These are phyloP conservation scores for Coracias cyanogaster DNA, from an alignment of 2,797 vertebrate species.

Conservation along the genomic window DNA sequence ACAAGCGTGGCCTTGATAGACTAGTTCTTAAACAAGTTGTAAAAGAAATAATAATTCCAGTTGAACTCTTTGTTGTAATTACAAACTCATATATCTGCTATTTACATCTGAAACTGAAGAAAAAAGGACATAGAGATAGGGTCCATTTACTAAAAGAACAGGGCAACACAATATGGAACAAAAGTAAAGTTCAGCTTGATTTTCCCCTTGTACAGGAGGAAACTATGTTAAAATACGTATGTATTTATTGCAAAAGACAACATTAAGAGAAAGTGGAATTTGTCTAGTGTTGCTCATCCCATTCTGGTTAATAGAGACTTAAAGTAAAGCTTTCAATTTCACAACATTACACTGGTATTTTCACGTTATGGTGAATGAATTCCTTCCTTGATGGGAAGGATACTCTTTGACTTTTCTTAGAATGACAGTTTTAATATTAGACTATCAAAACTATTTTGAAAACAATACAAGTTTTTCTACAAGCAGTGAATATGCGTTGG, in stretches of 20 bases:
- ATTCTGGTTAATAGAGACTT: background rate
- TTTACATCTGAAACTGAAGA: background rate
- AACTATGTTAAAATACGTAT: background rate
- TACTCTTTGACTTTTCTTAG: background rate
- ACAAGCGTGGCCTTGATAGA: too few relatives aligned
- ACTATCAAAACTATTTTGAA: background rate
- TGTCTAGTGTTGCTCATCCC: background rate
- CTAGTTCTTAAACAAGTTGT: background rate
- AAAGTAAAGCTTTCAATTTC: background rate
- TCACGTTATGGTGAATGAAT: background rate
- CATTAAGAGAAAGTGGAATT: background rate
- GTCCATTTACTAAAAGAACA: background rate
- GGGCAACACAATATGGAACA: fast-evolving
- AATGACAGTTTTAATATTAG: background rate
- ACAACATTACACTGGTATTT: background rate
- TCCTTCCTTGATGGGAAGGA: background rate
- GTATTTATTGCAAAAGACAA: background rate
- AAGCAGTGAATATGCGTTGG: background rate
- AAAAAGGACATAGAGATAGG: background rate
- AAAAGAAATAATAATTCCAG: background rate
- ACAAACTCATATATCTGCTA: background rate
- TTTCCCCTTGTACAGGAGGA: background rate
- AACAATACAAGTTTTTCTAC: background rate
- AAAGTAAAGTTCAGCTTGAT: background rate
- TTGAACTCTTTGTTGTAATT: background rate